Percentiles rank a stretch among this genome's conserved stretches.
Evolutionary conservation across 2,888 invertebrate species (phyloP).

Genomic region (Pseudococcus viburni): DNA sequence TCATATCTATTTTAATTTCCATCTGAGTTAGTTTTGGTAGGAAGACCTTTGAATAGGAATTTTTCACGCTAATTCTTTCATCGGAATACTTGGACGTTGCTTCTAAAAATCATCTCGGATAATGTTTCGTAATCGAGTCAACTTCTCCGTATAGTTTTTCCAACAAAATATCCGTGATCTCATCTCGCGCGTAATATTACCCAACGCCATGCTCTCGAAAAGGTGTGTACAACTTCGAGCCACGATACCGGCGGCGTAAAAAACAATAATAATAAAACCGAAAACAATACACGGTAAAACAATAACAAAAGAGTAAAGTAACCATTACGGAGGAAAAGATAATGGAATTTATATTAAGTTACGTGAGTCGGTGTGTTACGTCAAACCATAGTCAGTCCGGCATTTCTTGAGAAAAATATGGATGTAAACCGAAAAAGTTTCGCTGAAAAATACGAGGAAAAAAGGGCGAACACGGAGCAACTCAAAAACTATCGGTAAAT

Average conservation of each 20-base stretch:
- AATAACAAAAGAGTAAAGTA: conserved; percentile 57
- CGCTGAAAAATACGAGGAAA: background rate
- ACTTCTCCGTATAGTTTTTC: too few species aligned
- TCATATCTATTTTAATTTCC: too few species aligned
- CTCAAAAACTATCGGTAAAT: conserved; percentile 55
- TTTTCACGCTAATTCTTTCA: too few species aligned
- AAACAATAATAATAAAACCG: conserved; percentile 55
- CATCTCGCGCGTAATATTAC: too few species aligned
- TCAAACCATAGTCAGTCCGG: conserved; percentile 57
- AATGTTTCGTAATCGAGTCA: too few species aligned
- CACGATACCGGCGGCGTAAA: background rate
- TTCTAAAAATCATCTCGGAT: too few species aligned
- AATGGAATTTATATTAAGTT: conserved; percentile 62
- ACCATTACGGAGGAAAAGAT: conserved; percentile 51
- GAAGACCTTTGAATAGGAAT: too few species aligned
- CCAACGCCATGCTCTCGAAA: background rate
- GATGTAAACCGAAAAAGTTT: conserved; percentile 51
- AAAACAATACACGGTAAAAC: conserved; percentile 56
- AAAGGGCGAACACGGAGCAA: conserved; percentile 39
- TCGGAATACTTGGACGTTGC: too few species aligned
- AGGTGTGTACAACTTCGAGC: too few species aligned
- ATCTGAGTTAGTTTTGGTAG: too few species aligned
- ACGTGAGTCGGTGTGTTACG: conserved; percentile 57
- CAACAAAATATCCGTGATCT: too few species aligned
- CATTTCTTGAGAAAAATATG: conserved; percentile 58